These are phyloP conservation scores for Acropora yongei DNA, from an alignment of 64 coral and sea anemone species.

Conservation along the genomic window DNA sequence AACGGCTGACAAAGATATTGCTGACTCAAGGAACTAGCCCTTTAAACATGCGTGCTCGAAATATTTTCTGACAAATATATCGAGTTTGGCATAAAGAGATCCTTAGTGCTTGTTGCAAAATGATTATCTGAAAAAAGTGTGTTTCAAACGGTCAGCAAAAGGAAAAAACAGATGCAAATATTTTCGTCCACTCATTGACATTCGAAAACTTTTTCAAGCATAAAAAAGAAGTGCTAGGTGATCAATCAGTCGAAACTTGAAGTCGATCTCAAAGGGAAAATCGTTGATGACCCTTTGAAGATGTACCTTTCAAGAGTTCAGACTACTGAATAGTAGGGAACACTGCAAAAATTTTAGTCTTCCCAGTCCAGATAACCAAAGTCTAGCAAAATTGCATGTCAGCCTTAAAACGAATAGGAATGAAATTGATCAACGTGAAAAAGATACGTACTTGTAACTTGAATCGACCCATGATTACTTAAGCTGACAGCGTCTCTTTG, in stretches of 20 bases:
- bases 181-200: neutral
- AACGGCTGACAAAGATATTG: neutral
- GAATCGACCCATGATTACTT: too few species aligned
- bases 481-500: too few species aligned
- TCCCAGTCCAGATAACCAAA: too few species aligned
- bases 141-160: neutral
- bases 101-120: neutral
- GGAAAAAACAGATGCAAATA: neutral
- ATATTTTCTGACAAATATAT: neutral
- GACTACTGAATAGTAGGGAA: neutral
- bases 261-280: neutral
- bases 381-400: too few species aligned
- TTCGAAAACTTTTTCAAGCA: neutral
- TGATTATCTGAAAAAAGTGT: neutral
- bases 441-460: too few species aligned
- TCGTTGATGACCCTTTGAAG: neutral
- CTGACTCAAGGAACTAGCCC: conserved; percentile 32
- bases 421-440: too few species aligned
- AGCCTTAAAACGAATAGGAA: too few species aligned
- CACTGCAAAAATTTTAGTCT: too few species aligned
- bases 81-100: neutral
- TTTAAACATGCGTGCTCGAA: neutral
- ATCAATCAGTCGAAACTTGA: neutral
- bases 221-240: neutral
- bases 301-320: neutral